Base-by-base conservation (phyloP, 2,113 vertebrate species). In the Xenotilapia flavipinnis region DNA sequence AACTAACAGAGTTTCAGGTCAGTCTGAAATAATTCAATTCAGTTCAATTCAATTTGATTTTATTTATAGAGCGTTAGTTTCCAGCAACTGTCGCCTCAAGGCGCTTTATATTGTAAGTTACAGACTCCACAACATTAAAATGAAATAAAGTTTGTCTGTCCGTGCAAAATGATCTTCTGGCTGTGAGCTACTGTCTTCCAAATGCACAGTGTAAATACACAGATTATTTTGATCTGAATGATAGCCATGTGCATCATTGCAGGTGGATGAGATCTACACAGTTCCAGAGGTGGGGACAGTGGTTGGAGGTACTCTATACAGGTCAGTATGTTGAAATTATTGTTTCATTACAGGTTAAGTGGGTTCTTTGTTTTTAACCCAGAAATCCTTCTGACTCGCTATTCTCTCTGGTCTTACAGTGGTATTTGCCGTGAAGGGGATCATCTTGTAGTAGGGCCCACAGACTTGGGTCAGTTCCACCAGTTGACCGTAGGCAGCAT, bases 191-290 rank as follows among this genome's bases (percentile, higher is more conserved):
- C 21, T 31, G 13, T 47, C 14, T 17, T 55, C 17, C 6, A 79
- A n/a, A 36, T 73, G 5, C 21, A 7, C 19, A 31, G 36, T 31
- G 33, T 79, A 55, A 23, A 56, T 45, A 49, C 14, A 42, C 7
- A 14, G 45, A 31, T 40, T 21, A n/a, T 28, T 79, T 19, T 28
- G 21, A 87, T 56, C 36, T 84, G 51, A 38, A 5, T 91, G n/a
- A 86, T 9, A 60, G 31, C n/a, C 9, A 10, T 15, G 31, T 82
- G 79, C 10, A 82, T 85, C n/a, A 12, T 82, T 93, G 36, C 94
- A 99, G 99, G 98, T 99, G 26, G 99, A 99, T 97, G 99, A 99
- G 96, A 99, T 99, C 95, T 99, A 99, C 91, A 98, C 98, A 0
- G 99, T 99, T 70, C 99, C 99, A 82, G 99, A 99, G 73, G 99